Evolutionary conservation across 2,888 invertebrate species (phyloP), one percentile per base, ranked within the genome.

Genomic region (Oscheius sp.): DNA sequence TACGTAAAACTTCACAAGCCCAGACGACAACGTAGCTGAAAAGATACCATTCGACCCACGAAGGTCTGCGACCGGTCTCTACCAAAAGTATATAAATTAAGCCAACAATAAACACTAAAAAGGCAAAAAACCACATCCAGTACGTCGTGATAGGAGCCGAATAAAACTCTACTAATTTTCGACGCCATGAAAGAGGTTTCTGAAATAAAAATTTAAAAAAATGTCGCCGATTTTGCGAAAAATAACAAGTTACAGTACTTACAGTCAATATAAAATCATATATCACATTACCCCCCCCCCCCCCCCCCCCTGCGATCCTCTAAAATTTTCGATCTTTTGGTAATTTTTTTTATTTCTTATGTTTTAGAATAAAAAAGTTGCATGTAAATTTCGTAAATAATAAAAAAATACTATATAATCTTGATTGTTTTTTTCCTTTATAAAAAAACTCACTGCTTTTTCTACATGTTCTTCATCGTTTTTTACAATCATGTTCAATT

Each of bases 141-240:
- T 97, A 98, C 87, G 97, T 97, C 5, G 97, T 95, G 78, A 98
- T 95, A 0, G 98, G 98, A 47, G 98, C 96, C 24, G 94, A 95
- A 87, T 95, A 98, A 89, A 98, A 98, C 89, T 98, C 98, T 85
- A 94, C 93, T 67, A 98, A 90, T 64, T 77, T 78, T 36, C 76
- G 72, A 9, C 76, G 78, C 75, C 82, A 82, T n/a, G 76, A 78
- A n/a, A 84, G 51, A 0, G 77, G 68, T 2, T 71, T 70, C 62
- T 72, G 69, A n/a, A n/a, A n/a, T n/a, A n/a, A n/a, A n/a, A n/a
- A n/a, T n/a, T n/a, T n/a, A n/a, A n/a, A n/a, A 68, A 70, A 62
- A 57, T 67, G 56, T 32, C 14, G n/a, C 12, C 50, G 8, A 22
- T 50, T n/a, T n/a, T n/a, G n/a, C n/a, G n/a, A n/a, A n/a, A n/a